Evolutionary conservation across 2,797 vertebrate species (phyloP), one percentile per base, ranked within the genome.

Genomic region (Pantherophis alleghaniensis): DNA sequence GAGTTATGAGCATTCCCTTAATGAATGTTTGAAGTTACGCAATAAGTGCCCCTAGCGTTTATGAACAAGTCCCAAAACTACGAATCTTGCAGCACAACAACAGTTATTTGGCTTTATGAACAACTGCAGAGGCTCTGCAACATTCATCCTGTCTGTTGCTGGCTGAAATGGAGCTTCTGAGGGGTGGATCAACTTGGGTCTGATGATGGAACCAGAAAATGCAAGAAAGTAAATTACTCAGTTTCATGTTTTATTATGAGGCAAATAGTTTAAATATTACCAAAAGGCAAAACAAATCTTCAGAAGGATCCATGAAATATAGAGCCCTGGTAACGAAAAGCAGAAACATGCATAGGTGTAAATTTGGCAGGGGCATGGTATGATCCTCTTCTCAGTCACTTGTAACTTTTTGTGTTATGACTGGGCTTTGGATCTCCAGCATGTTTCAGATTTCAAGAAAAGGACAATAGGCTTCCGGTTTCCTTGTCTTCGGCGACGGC

Each of bases 171-270:
- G 56, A 57, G 56, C 4, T 57, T 57, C 14, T 57, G 56, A 57
- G 14, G 56, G 14, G 56, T 0, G 14, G 53, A 53, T 12, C 53
- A 11, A 53, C 53, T 60, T 87, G 9, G 63, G 47, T 59, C 7
- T 28, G 9, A 47, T 53, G 59, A 32, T 47, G 55, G 55, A 74
- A 18, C 11, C 5, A 56, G 28, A 51, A 74, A 91, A 59, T 66
- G 11, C 26, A 47, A 63, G 93, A 47, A 92, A 86, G 74, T 88
- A 94, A 92, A 94, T 91, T 92, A 0, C 53, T 22, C n/a, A 90
- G 9, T 94, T 91, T 90, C 57, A 92, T 56, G 11, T 47, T 93
- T 79, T 20, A 32, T 61, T 90, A 55, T 32, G 74, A 55, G 14
- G 42, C 11, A 55, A 3, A 28, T 90, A 87, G 4, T 1, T 60